A percentile compares a stretch with the other conserved stretches of the same genome.
Evolutionary conservation across 1,140 invertebrate species (phyloP).

Genomic region (Drosophila varians): DNA sequence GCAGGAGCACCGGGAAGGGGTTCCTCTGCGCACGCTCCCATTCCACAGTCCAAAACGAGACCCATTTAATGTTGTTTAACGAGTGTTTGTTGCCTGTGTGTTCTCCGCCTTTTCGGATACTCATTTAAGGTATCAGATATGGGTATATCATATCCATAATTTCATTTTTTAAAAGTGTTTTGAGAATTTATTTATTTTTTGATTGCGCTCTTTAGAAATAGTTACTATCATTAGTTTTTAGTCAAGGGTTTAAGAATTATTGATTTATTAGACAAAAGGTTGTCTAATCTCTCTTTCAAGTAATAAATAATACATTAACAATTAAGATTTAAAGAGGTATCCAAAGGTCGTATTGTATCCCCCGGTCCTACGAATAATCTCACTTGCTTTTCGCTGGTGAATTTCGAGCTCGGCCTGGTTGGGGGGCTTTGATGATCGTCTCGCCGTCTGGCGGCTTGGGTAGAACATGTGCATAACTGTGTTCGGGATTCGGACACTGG

Average conservation of each 20-base stretch:
- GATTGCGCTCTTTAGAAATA: too few species aligned
- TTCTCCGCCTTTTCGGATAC: conserved; percentile 14
- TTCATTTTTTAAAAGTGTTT: background rate
- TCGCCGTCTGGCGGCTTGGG: conserved; percentile 40
- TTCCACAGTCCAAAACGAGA: conserved; percentile 60
- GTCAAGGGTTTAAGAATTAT: too few species aligned
- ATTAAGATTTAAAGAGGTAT: background rate
- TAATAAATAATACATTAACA: too few species aligned
- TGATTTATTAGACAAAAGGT: too few species aligned
- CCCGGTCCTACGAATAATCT: background rate
- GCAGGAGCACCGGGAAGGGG: background rate
- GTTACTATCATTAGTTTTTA: too few species aligned
- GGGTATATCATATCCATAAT: background rate
- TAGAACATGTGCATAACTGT: conserved; percentile 74
- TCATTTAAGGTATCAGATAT: background rate
- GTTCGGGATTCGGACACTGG: conserved; percentile 46
- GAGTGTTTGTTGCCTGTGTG: conserved; percentile 60
- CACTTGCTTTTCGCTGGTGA: conserved; percentile 26
- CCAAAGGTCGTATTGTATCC: background rate
- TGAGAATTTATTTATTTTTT: background rate
- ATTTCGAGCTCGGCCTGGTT: conserved; percentile 19
- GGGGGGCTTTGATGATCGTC: conserved; percentile 49
- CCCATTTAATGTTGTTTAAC: conserved; percentile 81
- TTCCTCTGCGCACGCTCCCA: conserved; percentile 27
- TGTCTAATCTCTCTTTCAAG: too few species aligned